phyloP scores from a whole-genome alignment of 2,797 vertebrate genomes.

The Crypturellus tataupa region DNA sequence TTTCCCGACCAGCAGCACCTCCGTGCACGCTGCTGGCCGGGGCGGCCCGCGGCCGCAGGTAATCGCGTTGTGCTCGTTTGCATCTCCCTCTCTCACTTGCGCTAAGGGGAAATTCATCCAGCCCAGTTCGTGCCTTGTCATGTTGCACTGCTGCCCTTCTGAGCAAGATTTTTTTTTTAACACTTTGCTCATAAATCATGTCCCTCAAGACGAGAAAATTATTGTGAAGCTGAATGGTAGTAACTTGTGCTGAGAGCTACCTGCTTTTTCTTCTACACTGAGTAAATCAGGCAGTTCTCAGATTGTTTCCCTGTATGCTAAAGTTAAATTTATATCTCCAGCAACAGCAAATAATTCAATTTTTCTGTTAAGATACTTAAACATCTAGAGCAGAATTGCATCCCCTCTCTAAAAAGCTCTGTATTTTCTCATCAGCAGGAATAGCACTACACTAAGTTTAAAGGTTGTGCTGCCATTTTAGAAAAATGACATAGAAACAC shows the following conservation, averaged over 20 bases:
- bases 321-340: slow-evolving; percentile 7
- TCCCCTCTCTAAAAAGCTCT: background rate
- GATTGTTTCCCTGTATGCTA: background rate
- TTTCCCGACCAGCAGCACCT: background rate
- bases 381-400: background rate
- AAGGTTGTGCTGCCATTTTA: background rate
- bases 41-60: background rate
- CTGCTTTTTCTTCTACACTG: background rate
- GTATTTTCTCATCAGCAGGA: fast-evolving
- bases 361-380: background rate
- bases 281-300: background rate
- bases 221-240: slow-evolving; percentile 2
- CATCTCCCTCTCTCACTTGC: background rate
- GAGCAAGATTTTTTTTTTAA: background rate
- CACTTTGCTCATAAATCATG: background rate
- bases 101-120: background rate
- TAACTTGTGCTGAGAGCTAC: background rate
- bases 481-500: background rate
- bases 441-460: background rate
- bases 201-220: slow-evolving; percentile 15
- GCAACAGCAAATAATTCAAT: background rate
- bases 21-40: too few relatives aligned
- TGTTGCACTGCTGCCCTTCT: background rate
- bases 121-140: background rate
- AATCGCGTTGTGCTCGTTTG: background rate